phyloP scores from a whole-genome alignment of 2,888 invertebrate genomes.

The Diogma glabrata region DNA sequence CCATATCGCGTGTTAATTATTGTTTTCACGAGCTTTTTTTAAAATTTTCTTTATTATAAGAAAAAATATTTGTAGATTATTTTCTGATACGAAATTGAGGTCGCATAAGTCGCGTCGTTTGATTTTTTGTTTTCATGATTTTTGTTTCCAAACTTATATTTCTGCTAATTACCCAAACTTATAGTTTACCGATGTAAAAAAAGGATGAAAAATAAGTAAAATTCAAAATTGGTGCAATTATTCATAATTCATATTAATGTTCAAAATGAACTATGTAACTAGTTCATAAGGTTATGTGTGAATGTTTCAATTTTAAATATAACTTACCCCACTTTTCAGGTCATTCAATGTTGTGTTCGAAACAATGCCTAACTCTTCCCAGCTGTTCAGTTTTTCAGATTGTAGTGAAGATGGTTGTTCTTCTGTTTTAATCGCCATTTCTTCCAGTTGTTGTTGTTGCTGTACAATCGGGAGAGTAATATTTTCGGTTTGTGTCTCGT shows the following conservation, averaged over 20 bases:
- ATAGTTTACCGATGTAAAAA: too few relatives aligned
- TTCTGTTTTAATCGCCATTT: too few relatives aligned
- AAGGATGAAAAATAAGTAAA: too few relatives aligned
- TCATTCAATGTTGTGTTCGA: constrained; percentile 49
- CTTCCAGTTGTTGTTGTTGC: not conserved
- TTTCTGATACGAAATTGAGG: constrained; percentile 8
- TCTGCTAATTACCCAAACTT: too few relatives aligned
- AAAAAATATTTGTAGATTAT: constrained; percentile 6
- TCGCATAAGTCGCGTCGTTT: constrained; percentile 8
- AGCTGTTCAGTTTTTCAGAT: constrained; percentile 27
- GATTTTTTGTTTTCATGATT: not conserved
- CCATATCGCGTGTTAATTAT: constrained; percentile 8
- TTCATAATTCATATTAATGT: too few relatives aligned
- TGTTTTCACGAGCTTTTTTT: too few relatives aligned
- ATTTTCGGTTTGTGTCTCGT: not conserved
- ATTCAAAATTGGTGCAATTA: too few relatives aligned
- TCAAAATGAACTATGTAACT: too few relatives aligned
- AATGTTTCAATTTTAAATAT: not conserved
- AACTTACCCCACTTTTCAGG: constrained; percentile 56
- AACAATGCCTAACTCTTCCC: constrained; percentile 52
- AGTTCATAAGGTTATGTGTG: too few relatives aligned
- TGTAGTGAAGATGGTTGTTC: not conserved
- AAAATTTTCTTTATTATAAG: constrained; percentile 5
- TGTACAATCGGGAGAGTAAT: not conserved
- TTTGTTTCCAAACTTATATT: too few relatives aligned